These are phyloP conservation scores for Corythoichthys intestinalis DNA, from an alignment of 2,113 vertebrate genomes.

Conservation along the genomic window DNA sequence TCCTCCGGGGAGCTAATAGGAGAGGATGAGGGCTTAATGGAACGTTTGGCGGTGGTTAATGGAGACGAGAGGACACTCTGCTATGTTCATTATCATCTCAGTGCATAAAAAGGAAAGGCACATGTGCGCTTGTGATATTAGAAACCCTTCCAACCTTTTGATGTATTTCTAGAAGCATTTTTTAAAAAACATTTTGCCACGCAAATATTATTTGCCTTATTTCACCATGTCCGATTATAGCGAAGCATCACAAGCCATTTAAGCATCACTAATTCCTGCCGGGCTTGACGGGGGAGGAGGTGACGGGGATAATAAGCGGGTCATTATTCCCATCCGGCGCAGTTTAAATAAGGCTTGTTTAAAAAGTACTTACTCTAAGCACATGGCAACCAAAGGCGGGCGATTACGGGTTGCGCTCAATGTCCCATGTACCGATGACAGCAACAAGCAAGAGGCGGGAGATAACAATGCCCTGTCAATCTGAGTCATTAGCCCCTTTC, in stretches of 20 bases:
- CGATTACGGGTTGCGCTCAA: not conserved
- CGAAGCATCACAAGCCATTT: conserved; percentile 15
- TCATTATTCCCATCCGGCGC: conserved; percentile 8
- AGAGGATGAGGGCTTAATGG: conserved; percentile 47
- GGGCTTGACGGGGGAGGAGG: not conserved
- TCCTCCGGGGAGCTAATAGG: conserved; percentile 28
- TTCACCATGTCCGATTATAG: conserved; percentile 11
- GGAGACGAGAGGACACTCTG: conserved; percentile 24
- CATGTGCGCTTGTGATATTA: conserved; percentile 10
- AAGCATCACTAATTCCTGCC: conserved; percentile 14
- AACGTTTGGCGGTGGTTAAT: conserved; percentile 43
- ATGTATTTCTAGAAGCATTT: not conserved
- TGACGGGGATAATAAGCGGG: not conserved
- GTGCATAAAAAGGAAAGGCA: conserved; percentile 28
- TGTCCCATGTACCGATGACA: not conserved
- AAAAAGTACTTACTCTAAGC: not conserved
- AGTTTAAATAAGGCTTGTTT: conserved; percentile 4
- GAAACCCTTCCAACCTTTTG: not conserved
- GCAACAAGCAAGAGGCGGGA: not conserved
- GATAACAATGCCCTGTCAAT: not conserved
- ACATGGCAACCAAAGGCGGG: not conserved
- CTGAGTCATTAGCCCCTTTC: not conserved
- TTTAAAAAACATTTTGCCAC: not conserved
- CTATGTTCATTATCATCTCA: conserved; percentile 19
- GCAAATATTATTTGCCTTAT: conserved; percentile 31